Evolutionary conservation across 2,888 invertebrate genomes (phyloP).

Genomic region (Oxyteleia sp.): DNA sequence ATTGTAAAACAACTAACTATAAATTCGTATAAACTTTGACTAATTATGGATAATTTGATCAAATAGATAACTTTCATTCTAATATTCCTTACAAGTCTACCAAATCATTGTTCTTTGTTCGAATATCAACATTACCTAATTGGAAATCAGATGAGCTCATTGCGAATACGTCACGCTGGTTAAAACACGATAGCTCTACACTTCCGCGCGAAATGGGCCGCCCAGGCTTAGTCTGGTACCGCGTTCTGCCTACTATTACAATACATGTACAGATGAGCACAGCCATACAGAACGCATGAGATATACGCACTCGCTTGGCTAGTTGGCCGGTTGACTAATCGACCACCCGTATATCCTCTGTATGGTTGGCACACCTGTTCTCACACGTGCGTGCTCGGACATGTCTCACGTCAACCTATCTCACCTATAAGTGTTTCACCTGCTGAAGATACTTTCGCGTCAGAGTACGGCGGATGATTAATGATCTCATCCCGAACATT

Average conservation of each 20-base stretch:
- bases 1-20: no score
- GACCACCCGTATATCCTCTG: slow-evolving; percentile 46
- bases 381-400: slow-evolving; percentile 25
- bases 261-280: slow-evolving; percentile 22
- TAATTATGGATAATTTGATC: no score
- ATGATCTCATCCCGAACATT: slow-evolving; percentile 13
- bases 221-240: slow-evolving; percentile 12
- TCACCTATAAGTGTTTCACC: slow-evolving; percentile 48
- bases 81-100: no score
- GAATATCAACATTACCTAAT: neutral
- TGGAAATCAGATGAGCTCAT: slow-evolving; percentile 3
- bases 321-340: slow-evolving; percentile 55
- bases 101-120: no score
- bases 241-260: slow-evolving; percentile 23
- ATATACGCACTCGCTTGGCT: slow-evolving; percentile 53
- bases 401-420: slow-evolving; percentile 42
- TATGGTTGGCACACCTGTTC: slow-evolving; percentile 57
- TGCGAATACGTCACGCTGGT: slow-evolving; percentile 6
- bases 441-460: slow-evolving; percentile 39
- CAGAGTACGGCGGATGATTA: slow-evolving; percentile 23
- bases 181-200: slow-evolving; percentile 18
- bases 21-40: no score
- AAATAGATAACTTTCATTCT: no score
- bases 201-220: slow-evolving; percentile 14
- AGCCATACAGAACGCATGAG: slow-evolving; percentile 34